phyloP scores from a whole-genome alignment of 2,797 vertebrate genomes.

The Rhincodon typus region DNA sequence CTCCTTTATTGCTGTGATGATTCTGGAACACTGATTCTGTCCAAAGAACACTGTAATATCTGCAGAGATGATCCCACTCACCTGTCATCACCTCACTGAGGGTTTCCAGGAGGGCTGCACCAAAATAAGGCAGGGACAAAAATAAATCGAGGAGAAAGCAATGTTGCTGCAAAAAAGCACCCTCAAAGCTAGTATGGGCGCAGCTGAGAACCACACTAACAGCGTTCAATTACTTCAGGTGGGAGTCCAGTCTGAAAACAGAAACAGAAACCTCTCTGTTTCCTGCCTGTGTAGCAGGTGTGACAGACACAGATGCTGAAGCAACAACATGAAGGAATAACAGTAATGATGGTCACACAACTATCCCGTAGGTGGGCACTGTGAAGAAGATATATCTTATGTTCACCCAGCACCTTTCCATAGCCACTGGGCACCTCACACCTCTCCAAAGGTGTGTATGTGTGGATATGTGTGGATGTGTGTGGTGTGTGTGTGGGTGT shows the following conservation, averaged over 20 bases:
- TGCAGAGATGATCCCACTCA: not conserved
- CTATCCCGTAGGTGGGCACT: not conserved
- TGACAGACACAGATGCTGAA: not conserved
- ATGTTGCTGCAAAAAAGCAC: not conserved
- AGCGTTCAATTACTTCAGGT: not conserved
- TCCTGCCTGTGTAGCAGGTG: not conserved
- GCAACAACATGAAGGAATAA: not conserved
- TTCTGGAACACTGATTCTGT: not conserved
- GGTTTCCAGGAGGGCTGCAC: not conserved
- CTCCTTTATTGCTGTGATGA: not conserved
- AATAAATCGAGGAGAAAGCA: not conserved
- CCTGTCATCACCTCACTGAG: not conserved
- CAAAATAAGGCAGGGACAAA: not conserved
- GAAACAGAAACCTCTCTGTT: not conserved
- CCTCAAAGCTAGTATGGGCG: not conserved
- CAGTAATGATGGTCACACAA: not conserved
- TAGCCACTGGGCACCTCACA: no score
- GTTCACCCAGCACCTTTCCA: no score
- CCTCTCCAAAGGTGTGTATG: no score
- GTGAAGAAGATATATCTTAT: no score
- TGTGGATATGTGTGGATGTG: no score
- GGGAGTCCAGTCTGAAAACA: not conserved
- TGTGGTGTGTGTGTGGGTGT: no score
- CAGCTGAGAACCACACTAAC: not conserved
- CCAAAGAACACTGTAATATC: not conserved